Evolutionary conservation across 2,113 vertebrate species (phyloP).

Genomic region (Hyla sarda): DNA sequence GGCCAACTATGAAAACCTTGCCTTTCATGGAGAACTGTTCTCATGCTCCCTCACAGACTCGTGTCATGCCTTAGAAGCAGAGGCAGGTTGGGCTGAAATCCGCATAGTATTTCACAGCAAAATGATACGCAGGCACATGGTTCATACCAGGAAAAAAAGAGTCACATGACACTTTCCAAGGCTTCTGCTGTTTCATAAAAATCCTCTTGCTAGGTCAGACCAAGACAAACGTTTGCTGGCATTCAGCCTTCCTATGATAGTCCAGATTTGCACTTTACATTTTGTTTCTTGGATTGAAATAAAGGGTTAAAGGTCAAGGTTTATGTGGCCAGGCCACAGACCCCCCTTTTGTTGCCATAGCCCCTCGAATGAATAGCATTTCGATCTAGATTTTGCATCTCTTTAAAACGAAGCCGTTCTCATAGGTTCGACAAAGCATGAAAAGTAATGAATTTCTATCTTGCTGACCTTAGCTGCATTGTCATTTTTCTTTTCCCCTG

Average conservation of each 20-base stretch:
- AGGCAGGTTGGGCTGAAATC: slow-evolving; percentile 84
- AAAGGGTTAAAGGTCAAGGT: slow-evolving; percentile 84
- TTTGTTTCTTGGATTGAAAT: slow-evolving; percentile 68
- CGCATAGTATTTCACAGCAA: slow-evolving; percentile 85
- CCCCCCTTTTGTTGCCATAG: slow-evolving; percentile 73
- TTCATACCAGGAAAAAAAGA: slow-evolving; percentile 72
- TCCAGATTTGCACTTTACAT: slow-evolving; percentile 66
- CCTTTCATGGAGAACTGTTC: slow-evolving; percentile 92
- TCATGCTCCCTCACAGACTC: slow-evolving; percentile 92
- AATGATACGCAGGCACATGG: slow-evolving; percentile 89
- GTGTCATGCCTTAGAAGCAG: slow-evolving; percentile 92
- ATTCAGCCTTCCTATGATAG: slow-evolving; percentile 64
- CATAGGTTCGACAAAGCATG: slow-evolving; percentile 64
- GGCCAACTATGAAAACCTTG: slow-evolving; percentile 93
- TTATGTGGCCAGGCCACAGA: slow-evolving; percentile 73
- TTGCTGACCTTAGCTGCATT: slow-evolving; percentile 60
- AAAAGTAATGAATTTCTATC: slow-evolving; percentile 65
- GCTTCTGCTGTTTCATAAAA: slow-evolving; percentile 74
- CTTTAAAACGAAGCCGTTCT: slow-evolving; percentile 62
- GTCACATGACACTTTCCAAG: slow-evolving; percentile 88
- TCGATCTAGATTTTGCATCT: slow-evolving; percentile 73
- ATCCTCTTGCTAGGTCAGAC: slow-evolving; percentile 55
- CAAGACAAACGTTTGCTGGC: slow-evolving; percentile 65
- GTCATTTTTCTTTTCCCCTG: slow-evolving; percentile 29
- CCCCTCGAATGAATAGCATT: slow-evolving; percentile 66